A percentile compares a stretch with the other conserved stretches of the same genome.
Conservation (phyloP, 1,140 invertebrate species). For the Forficula auricularia region DNA sequence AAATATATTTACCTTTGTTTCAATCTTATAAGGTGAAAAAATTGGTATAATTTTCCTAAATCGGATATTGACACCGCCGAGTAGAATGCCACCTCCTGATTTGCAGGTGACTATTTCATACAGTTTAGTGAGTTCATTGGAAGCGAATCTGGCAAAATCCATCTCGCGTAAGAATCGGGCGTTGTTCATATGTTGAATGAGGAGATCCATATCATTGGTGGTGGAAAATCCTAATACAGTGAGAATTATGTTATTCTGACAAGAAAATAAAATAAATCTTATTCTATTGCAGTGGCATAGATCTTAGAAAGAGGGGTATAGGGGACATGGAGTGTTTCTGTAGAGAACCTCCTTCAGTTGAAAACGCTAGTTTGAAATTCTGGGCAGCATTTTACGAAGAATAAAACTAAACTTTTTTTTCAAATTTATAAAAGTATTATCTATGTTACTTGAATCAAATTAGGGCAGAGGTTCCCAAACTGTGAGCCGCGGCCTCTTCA, state of each 20-base stretch:
- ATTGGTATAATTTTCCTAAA: constrained; percentile 58
- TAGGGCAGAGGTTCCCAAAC: too few relatives aligned
- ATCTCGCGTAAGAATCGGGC: constrained; percentile 62
- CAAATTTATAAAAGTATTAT: too few relatives aligned
- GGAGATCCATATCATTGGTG: constrained; percentile 62
- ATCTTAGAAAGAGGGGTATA: too few relatives aligned
- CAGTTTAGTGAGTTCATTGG: constrained; percentile 49
- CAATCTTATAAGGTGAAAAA: constrained; percentile 53
- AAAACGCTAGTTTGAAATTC: too few relatives aligned
- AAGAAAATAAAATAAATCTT: too few relatives aligned
- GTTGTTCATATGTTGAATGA: constrained; percentile 72
- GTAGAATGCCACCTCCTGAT: constrained; percentile 41
- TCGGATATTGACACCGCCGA: constrained; percentile 54
- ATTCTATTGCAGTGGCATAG: too few relatives aligned
- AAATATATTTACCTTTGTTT: constrained; percentile 53
- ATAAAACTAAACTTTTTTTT: too few relatives aligned
- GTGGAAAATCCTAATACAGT: constrained; percentile 49
- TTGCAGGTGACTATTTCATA: constrained; percentile 36
- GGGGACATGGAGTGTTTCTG: constrained; percentile 12
- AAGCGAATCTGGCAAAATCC: constrained; percentile 67
- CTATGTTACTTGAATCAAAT: too few relatives aligned
- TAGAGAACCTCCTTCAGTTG: too few relatives aligned
- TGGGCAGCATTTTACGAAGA: too few relatives aligned
- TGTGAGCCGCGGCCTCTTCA: too few relatives aligned
- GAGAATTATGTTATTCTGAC: too few relatives aligned